Evolutionary conservation across 2,888 invertebrate genomes (phyloP).

Genomic region (Nomada fucata): DNA sequence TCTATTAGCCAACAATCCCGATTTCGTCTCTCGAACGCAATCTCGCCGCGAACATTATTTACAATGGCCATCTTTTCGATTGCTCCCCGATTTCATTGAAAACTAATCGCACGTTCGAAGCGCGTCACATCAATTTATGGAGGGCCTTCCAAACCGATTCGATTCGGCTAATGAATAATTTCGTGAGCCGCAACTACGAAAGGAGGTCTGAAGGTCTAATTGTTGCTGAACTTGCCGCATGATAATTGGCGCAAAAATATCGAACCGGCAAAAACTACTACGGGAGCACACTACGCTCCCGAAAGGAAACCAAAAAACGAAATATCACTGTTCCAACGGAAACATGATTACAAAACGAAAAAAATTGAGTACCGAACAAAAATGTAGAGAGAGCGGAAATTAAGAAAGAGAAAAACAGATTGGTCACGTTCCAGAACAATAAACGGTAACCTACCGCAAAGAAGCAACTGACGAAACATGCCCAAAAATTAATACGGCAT

Average conservation of each 20-base stretch:
- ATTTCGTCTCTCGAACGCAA: conserved; percentile 2
- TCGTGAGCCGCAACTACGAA: conserved; percentile 61
- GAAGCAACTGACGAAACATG: conserved; percentile 82
- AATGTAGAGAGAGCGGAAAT: conserved; percentile 5
- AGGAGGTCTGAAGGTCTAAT: conserved; percentile 54
- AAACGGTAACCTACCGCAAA: conserved; percentile 75
- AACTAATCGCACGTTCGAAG: neutral
- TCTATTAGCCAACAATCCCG: neutral
- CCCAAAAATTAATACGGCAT: conserved; percentile 83
- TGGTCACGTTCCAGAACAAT: conserved; percentile 53
- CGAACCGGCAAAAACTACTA: conserved; percentile 72
- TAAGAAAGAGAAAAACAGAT: conserved; percentile 25
- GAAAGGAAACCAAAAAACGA: conserved; percentile 66
- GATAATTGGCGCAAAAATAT: conserved; percentile 59
- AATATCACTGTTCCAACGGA: conserved; percentile 16
- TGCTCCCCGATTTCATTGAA: neutral
- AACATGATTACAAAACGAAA: conserved; percentile 59
- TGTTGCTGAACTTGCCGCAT: conserved; percentile 57
- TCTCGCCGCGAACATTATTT: neutral
- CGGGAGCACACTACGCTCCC: conserved; percentile 77
- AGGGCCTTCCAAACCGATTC: neutral
- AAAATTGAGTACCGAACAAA: conserved; percentile 60
- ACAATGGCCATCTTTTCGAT: neutral
- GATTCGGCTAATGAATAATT: conserved; percentile 34
- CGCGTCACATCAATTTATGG: neutral